Evolutionary conservation across 2,113 vertebrate genomes (phyloP).

Genomic region (Candoia aspera): DNA sequence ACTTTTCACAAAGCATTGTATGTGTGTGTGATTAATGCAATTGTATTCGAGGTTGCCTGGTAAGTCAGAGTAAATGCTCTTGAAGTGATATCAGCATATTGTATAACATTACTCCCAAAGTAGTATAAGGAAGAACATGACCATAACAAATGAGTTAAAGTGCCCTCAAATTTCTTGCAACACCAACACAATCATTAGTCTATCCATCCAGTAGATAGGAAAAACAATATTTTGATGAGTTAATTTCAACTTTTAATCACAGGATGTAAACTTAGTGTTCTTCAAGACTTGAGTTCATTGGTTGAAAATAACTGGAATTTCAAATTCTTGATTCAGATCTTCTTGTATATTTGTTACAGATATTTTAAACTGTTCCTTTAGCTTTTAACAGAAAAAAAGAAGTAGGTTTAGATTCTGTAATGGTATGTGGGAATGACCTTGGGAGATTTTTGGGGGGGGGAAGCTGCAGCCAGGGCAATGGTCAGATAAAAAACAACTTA

Average conservation of each 20-base stretch:
- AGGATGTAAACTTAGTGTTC: neutral
- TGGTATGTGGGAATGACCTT: neutral
- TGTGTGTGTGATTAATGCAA: constrained; percentile 2
- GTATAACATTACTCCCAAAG: neutral
- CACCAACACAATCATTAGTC: too few relatives aligned
- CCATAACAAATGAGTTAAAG: neutral
- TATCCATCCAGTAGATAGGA: too few relatives aligned
- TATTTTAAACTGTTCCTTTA: neutral
- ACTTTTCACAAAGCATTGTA: constrained; percentile 13
- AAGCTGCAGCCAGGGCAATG: too few relatives aligned
- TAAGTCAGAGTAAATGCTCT: constrained; percentile 37
- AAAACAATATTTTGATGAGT: neutral
- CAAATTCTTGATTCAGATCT: neutral
- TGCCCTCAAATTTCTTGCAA: neutral
- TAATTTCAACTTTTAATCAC: neutral
- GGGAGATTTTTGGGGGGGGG: too few relatives aligned
- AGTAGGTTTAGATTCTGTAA: neutral
- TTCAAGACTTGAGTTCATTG: neutral
- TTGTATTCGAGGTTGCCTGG: constrained; percentile 17
- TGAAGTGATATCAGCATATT: neutral
- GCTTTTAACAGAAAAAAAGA: neutral
- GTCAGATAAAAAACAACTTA: too few relatives aligned
- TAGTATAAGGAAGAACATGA: neutral
- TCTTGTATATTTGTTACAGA: neutral
- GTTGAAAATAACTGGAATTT: neutral